Evolutionary conservation across 1,140 invertebrate species (phyloP), one percentile per base, ranked within the genome.

Genomic region (Pemphigus obesinymphae): DNA sequence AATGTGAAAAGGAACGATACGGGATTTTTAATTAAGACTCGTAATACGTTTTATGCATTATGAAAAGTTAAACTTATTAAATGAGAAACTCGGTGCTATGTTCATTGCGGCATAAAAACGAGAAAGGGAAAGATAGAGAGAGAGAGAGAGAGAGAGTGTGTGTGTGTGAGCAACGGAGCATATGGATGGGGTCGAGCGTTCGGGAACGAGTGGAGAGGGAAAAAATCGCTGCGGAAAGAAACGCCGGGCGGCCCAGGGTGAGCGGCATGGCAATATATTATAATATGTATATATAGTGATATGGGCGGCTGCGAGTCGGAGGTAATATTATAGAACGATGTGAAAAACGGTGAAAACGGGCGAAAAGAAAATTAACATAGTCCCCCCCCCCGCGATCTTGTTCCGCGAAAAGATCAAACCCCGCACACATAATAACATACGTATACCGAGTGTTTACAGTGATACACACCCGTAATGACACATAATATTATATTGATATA

Each of bases 1-100:
- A 80, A 80, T 80, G 55, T n/a, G 31, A 63, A 61, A 78, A 61
- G 37, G 26, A 80, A 53, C 37, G n/a, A 80, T 31, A 40, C 17
- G 23, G 53, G 53, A 61, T 80, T 78, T 58, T 78, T 78, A 78
- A 78, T 78, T 78, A 78, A 80, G 76, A 80, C 76, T 78, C 31
- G 75, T 78, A 78, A 78, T 55, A 40, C 50, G 55, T 80, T 63
- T 80, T 80, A 63, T 43, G 34, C 37, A 45, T 80, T 78, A 78
- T 78, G 53, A 40, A 58, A 23, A 29, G 76, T 61, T 20, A 31
- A 45, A 80, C 50, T 80, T 61, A 63, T 63, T 80, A 43, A 61
- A 80, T 23, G n/a, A 61, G 55, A 80, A 63, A 80, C 20, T 45
- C 37, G 11, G 75, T 63, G 20, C 23, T 15, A 17, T 45, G 55